phyloP scores from a whole-genome alignment of 2,888 invertebrate genomes.

The Dasypogon diadema region DNA sequence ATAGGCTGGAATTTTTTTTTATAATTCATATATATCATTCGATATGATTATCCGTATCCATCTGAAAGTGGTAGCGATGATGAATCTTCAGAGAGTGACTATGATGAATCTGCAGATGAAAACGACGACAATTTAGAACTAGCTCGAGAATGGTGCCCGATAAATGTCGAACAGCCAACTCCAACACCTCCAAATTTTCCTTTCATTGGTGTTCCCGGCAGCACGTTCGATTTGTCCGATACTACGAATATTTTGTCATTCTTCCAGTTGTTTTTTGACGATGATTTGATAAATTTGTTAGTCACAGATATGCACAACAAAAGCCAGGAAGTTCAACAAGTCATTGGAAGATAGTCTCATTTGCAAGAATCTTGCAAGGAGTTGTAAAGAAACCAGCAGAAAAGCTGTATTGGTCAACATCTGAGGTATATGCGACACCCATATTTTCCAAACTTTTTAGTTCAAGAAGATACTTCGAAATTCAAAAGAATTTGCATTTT shows the following conservation, averaged over 20 bases:
- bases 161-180: neutral
- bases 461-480: slow-evolving; percentile 3
- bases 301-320: slow-evolving; percentile 2
- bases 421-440: slow-evolving; percentile 14
- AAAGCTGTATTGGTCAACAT: neutral
- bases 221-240: neutral
- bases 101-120: neutral
- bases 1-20: too few relatives aligned
- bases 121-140: neutral
- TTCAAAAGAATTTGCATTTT: neutral
- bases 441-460: slow-evolving; percentile 29
- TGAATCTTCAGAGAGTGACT: neutral
- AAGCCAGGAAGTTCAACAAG: neutral
- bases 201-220: neutral
- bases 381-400: too few relatives aligned
- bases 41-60: too few relatives aligned
- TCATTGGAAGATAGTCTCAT: neutral
- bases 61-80: neutral
- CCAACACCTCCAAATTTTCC: neutral
- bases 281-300: neutral
- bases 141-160: neutral
- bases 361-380: too few relatives aligned
- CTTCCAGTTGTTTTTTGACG: neutral
- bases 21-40: too few relatives aligned
- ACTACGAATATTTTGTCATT: neutral